Conservation (phyloP, 2,888 invertebrate species). For the Cremastinae sp. region DNA sequence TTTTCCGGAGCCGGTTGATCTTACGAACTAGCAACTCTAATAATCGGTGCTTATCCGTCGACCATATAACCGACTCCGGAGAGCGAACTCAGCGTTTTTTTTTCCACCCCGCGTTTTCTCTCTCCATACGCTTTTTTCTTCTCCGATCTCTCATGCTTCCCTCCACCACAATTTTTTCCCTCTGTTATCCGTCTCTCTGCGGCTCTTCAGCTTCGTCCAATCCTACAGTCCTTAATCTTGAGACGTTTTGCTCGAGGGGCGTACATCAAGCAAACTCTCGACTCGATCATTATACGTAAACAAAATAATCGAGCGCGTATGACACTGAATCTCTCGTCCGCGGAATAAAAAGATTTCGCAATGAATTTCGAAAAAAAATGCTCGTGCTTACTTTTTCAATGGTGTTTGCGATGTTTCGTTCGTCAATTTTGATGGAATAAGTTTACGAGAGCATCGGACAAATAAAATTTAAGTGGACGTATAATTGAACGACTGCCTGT, state of each 20-base stretch:
- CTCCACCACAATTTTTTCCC: constrained; percentile 46
- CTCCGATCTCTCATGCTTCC: constrained; percentile 12
- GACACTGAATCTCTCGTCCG: too few relatives aligned
- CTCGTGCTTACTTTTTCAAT: neutral
- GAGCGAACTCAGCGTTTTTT: constrained; percentile 33
- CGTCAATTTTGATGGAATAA: neutral
- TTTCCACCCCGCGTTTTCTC: constrained; percentile 4
- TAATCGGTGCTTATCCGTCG: constrained; percentile 77
- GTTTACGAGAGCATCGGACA: neutral
- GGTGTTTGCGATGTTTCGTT: neutral
- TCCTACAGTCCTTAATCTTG: neutral
- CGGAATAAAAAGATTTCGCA: too few relatives aligned
- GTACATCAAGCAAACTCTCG: constrained; percentile 14
- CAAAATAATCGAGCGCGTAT: constrained; percentile 2
- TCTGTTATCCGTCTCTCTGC: neutral
- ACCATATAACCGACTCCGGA: constrained; percentile 52
- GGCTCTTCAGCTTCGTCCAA: neutral
- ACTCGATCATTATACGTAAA: constrained; percentile 1
- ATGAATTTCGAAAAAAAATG: too few relatives aligned
- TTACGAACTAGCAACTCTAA: constrained; percentile 74
- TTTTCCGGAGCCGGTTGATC: too few relatives aligned
- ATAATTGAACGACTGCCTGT: constrained; percentile 5
- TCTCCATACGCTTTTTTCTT: neutral
- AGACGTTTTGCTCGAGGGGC: constrained; percentile 15
- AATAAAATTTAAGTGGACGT: neutral